Evolutionary conservation across 2,797 vertebrate genomes (phyloP).

Genomic region (Pelodytes ibericus): DNA sequence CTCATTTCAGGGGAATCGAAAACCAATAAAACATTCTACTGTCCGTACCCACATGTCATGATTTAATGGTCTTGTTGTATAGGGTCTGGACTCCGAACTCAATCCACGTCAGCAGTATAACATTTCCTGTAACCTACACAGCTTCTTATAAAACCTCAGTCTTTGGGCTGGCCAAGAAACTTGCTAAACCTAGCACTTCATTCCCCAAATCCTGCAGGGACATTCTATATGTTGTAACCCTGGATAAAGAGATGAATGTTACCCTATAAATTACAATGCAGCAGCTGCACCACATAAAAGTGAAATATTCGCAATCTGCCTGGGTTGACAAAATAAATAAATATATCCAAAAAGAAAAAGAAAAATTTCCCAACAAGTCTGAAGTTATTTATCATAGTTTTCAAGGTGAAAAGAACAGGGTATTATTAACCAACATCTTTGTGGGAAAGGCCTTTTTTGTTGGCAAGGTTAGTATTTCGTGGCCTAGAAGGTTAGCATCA

Average conservation of each 20-base stretch:
- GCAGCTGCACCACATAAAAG: conserved; percentile 56
- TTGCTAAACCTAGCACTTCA: conserved; percentile 56
- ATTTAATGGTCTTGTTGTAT: conserved; percentile 51
- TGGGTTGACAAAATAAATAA: conserved; percentile 33
- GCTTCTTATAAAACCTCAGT: conserved; percentile 49
- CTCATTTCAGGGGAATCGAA: conserved; percentile 46
- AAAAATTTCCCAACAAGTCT: neutral
- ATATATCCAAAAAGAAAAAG: neutral
- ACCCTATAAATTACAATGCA: conserved; percentile 53
- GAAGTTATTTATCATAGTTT: neutral
- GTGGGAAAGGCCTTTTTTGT: conserved; percentile 33
- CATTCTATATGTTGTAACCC: conserved; percentile 53
- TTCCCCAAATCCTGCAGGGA: conserved; percentile 55
- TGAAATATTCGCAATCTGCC: conserved; percentile 50
- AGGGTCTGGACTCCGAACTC: conserved; percentile 49
- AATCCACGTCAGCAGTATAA: conserved; percentile 54
- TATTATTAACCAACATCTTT: conserved; percentile 40
- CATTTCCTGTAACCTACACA: conserved; percentile 53
- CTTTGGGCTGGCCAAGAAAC: conserved; percentile 51
- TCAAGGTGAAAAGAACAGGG: conserved; percentile 26
- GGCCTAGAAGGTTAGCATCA: neutral
- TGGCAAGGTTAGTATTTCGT: neutral
- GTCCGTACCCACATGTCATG: conserved; percentile 53
- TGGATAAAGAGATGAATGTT: conserved; percentile 56
- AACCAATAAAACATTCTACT: conserved; percentile 52